Conservation (phyloP, 2,888 invertebrate species). For the Sylvicola cinctus region DNA sequence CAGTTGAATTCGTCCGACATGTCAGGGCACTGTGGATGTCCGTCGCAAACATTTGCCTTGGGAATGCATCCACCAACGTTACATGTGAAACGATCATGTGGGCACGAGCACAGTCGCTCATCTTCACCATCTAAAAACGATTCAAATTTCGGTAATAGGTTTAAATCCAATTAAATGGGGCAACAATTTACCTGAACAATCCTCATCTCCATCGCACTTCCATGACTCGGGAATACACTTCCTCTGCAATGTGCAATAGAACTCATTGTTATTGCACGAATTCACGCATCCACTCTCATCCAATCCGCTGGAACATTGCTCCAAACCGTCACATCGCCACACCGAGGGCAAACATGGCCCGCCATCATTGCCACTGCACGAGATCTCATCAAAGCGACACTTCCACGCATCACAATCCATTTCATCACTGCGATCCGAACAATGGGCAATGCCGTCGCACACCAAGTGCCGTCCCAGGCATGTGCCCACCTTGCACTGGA, state of each 20-base stretch:
- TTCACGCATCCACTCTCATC: conserved; percentile 34
- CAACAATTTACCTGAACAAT: conserved; percentile 24
- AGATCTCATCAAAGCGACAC: conserved; percentile 33
- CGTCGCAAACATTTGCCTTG: conserved; percentile 31
- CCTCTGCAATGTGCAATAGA: conserved; percentile 33
- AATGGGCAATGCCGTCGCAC: conserved; percentile 39
- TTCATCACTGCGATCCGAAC: conserved; percentile 40
- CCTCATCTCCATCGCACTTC: conserved; percentile 34
- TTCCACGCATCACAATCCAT: conserved; percentile 29
- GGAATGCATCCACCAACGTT: conserved; percentile 35
- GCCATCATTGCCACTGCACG: conserved; percentile 22
- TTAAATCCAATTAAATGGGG: background rate
- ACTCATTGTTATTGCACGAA: conserved; percentile 30
- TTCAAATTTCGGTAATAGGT: no score
- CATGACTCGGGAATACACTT: conserved; percentile 36
- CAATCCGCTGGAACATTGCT: conserved; percentile 31
- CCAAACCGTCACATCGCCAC: conserved; percentile 36
- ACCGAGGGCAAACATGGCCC: conserved; percentile 33
- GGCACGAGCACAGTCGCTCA: conserved; percentile 34
- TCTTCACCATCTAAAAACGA: conserved; percentile 26
- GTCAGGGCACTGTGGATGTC: conserved; percentile 36
- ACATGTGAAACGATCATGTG: conserved; percentile 33
- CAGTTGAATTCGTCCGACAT: conserved; percentile 32
- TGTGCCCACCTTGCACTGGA: conserved; percentile 34
- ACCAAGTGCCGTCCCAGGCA: conserved; percentile 36